Percentiles rank a stretch among this genome's conserved stretches.
phyloP scores from a whole-genome alignment of 2,888 invertebrate genomes.

The Chloroclysta siterata region DNA sequence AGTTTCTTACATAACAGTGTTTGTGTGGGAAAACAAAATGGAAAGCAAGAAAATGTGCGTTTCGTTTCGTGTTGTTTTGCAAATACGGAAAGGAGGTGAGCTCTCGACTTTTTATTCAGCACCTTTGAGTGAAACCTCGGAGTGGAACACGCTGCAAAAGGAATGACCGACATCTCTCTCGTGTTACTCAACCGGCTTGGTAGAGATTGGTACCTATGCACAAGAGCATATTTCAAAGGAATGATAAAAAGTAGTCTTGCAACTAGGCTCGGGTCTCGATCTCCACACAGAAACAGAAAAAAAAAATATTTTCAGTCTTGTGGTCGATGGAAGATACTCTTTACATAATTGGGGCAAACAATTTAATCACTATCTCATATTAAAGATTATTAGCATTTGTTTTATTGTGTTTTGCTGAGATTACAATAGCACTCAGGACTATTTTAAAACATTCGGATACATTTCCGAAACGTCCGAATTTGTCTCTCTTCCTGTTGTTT shows the following conservation, averaged over 20 bases:
- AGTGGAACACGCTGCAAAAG: conserved; percentile 37
- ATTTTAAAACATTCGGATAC: too few relatives aligned
- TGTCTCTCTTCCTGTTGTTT: too few relatives aligned
- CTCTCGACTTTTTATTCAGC: conserved; percentile 44
- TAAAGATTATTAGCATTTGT: too few relatives aligned
- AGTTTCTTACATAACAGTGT: not conserved
- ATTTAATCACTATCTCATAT: too few relatives aligned
- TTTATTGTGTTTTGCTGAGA: too few relatives aligned
- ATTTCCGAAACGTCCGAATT: too few relatives aligned
- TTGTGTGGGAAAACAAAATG: conserved; percentile 36
- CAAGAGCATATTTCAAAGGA: conserved; percentile 8
- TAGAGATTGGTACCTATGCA: not conserved
- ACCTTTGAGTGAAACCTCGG: conserved; percentile 37
- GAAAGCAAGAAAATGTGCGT: conserved; percentile 54
- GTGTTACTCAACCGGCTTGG: not conserved
- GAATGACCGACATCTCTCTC: conserved; percentile 51
- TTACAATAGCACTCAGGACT: too few relatives aligned
- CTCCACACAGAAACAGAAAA: too few relatives aligned
- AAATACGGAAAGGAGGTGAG: conserved; percentile 52
- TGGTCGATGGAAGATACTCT: too few relatives aligned
- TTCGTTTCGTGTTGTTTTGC: conserved; percentile 47
- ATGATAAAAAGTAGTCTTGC: conserved; percentile 17
- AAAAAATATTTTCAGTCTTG: not conserved
- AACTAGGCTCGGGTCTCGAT: not conserved
- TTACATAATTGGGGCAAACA: too few relatives aligned